These are phyloP conservation scores for Pseudeuparius sepicola DNA, from an alignment of 2,888 invertebrate species.

Conservation along the genomic window DNA sequence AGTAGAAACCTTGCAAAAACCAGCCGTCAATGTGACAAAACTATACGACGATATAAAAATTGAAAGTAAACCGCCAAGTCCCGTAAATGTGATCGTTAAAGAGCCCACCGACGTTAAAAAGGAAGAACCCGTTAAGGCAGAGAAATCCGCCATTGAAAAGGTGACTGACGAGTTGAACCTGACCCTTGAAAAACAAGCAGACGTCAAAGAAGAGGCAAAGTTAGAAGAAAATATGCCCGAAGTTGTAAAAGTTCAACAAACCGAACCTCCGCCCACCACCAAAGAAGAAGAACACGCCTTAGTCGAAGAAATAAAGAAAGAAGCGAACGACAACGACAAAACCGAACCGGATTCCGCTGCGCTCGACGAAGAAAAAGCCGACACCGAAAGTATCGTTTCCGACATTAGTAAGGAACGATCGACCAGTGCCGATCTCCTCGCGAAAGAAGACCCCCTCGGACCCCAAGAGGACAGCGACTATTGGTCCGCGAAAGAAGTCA, in stretches of 20 bases:
- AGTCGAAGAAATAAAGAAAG: slow-evolving; percentile 25
- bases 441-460: slow-evolving; percentile 42
- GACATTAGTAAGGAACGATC: slow-evolving; percentile 35
- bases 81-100: slow-evolving; percentile 38
- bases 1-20: too few relatives aligned
- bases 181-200: slow-evolving; percentile 29
- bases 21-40: too few relatives aligned
- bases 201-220: slow-evolving; percentile 16
- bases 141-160: slow-evolving; percentile 30
- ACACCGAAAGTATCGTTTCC: slow-evolving; percentile 34
- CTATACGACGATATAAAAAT: too few relatives aligned
- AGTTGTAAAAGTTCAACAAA: slow-evolving; percentile 10
- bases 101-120: too few relatives aligned
- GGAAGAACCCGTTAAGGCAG: too few relatives aligned
- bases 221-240: slow-evolving; percentile 10
- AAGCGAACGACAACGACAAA: slow-evolving; percentile 19
- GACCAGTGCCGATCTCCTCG: slow-evolving; percentile 31
- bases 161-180: slow-evolving; percentile 34
- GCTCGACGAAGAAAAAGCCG: slow-evolving; percentile 35
- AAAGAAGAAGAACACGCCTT: slow-evolving; percentile 13
- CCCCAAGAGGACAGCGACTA: slow-evolving; percentile 48
- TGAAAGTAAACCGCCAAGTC: too few relatives aligned
- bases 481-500: slow-evolving; percentile 71
- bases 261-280: slow-evolving; percentile 7
- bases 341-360: slow-evolving; percentile 25